A percentile compares a stretch with the other conserved stretches of the same genome.
These are phyloP conservation scores for Cylindroiulus punctatus DNA, from an alignment of 2,888 invertebrate genomes.

Conservation along the genomic window DNA sequence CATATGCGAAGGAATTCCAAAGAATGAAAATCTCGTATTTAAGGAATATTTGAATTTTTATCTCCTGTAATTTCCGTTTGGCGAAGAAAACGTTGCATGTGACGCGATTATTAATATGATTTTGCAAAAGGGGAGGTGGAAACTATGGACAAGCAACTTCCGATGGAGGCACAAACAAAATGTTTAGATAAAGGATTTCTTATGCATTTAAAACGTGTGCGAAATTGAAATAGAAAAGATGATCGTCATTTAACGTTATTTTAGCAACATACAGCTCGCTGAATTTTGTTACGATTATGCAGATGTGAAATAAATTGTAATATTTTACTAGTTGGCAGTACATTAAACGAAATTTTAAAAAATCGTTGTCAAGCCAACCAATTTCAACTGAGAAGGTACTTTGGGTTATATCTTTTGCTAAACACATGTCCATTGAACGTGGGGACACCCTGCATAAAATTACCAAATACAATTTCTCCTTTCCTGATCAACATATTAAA, in stretches of 20 bases:
- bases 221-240: background rate
- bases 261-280: too few species aligned
- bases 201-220: background rate
- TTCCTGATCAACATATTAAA: too few species aligned
- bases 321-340: background rate
- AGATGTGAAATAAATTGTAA: background rate
- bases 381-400: background rate
- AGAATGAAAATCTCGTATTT: constrained; percentile 7
- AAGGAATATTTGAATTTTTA: constrained; percentile 18
- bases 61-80: background rate
- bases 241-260: background rate
- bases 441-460: too few species aligned
- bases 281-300: background rate
- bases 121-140: background rate
- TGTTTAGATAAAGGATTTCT: background rate
- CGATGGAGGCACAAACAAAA: background rate
- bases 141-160: constrained; percentile 9
- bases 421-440: too few species aligned
- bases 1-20: background rate
- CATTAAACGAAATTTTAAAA: background rate
- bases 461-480: too few species aligned
- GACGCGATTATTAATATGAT: background rate
- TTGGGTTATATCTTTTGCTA: too few species aligned
- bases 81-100: background rate
- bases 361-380: background rate